phyloP scores from a whole-genome alignment of 2,113 vertebrate genomes.

The Gymnobelideus leadbeateri region DNA sequence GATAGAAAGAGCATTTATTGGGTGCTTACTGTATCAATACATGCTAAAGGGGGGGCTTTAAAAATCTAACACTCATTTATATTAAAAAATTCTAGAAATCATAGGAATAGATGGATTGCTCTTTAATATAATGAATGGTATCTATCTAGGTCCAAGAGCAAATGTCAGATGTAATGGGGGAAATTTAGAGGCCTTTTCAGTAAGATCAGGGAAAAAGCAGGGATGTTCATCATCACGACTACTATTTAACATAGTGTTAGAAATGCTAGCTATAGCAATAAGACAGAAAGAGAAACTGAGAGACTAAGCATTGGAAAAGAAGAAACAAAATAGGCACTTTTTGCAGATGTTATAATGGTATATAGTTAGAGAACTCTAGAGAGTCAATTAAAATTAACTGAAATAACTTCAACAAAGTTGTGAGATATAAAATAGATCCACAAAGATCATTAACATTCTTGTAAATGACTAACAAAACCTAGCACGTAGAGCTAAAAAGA shows the following conservation, averaged over 20 bases:
- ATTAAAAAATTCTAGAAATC: background rate
- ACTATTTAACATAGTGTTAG: background rate
- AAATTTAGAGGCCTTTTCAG: background rate
- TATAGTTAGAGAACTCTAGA: background rate
- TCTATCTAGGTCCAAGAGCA: background rate
- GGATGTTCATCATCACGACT: background rate
- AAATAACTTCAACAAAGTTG: too few species aligned
- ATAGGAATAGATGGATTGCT: background rate
- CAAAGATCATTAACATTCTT: background rate
- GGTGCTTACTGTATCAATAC: background rate
- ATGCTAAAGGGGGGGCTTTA: background rate
- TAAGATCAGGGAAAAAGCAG: background rate
- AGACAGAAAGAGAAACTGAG: background rate
- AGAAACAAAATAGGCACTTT: background rate
- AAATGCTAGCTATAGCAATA: background rate
- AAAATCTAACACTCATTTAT: background rate
- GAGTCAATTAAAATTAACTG: background rate
- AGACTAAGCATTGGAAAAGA: background rate
- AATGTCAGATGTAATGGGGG: background rate
- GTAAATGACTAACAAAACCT: background rate
- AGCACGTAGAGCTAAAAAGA: background rate
- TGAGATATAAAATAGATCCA: too few species aligned
- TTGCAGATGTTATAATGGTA: background rate
- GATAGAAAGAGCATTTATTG: background rate
- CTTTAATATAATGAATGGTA: background rate